Conservation (phyloP, 2,888 invertebrate species). For the Cheilosia soror region DNA sequence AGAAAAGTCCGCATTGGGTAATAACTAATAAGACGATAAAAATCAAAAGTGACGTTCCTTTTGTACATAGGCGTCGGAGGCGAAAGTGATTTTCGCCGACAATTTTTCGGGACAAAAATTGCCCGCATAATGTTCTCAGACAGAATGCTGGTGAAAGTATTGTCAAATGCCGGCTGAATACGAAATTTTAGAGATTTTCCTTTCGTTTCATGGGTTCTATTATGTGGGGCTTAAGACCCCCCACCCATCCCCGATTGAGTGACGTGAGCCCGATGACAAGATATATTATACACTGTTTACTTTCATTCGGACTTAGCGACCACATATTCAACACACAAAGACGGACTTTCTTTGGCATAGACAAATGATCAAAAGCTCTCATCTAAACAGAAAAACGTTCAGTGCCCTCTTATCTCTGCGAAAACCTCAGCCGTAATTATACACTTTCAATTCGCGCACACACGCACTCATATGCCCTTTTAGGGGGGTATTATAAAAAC, state of each 20-base stretch:
- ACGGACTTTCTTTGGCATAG: not conserved
- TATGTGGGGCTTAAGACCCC: not conserved
- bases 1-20: conserved; percentile 19
- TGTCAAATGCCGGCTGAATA: conserved; percentile 54
- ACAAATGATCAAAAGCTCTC: not conserved
- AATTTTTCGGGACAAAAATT: not conserved
- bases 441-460: not conserved
- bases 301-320: not conserved
- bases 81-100: conserved; percentile 58
- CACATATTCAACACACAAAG: not conserved
- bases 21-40: conserved; percentile 12
- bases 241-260: not conserved
- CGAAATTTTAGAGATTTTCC: conserved; percentile 44
- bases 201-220: not conserved
- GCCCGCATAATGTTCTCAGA: conserved; percentile 35
- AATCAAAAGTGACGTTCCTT: conserved; percentile 29
- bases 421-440: not conserved
- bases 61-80: conserved; percentile 4
- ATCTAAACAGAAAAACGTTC: not conserved
- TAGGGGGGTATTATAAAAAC: conserved; percentile 1
- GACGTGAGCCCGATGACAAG: conserved; percentile 20
- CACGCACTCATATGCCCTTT: not conserved
- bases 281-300: not conserved
- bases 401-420: not conserved
- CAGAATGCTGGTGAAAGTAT: conserved; percentile 55